Percentiles rank a stretch among this genome's conserved stretches.
These are phyloP conservation scores for Aradophagus sp. DNA, from an alignment of 1,140 invertebrate species.

Conservation along the genomic window DNA sequence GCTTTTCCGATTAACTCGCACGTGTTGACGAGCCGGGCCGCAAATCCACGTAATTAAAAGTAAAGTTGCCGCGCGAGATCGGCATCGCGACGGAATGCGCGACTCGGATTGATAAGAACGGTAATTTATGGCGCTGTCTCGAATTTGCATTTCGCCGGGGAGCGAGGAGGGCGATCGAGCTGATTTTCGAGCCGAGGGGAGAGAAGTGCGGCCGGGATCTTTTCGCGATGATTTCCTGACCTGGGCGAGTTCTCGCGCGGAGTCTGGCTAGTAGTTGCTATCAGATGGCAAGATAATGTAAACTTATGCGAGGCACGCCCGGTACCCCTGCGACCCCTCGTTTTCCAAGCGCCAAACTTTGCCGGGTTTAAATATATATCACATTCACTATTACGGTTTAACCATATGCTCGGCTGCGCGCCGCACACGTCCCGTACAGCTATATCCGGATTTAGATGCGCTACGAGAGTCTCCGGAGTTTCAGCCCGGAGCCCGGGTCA, in stretches of 20 bases:
- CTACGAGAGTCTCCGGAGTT: constrained; percentile 45
- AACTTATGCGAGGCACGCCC: constrained; percentile 75
- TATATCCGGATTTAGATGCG: constrained; percentile 60
- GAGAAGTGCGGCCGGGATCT: constrained; percentile 8
- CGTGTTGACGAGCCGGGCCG: too few relatives aligned
- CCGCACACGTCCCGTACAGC: constrained; percentile 53
- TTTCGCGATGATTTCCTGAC: constrained; percentile 56
- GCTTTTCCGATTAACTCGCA: too few relatives aligned
- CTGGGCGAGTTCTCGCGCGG: constrained; percentile 44
- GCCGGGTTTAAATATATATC: constrained; percentile 74
- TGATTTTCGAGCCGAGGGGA: neutral
- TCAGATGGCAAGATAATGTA: constrained; percentile 75
- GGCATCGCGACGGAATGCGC: neutral
- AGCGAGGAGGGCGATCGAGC: neutral
- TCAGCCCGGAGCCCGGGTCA: constrained; percentile 10
- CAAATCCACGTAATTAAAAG: too few relatives aligned
- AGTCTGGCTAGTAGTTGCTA: constrained; percentile 63
- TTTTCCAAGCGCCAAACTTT: constrained; percentile 70
- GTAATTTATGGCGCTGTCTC: neutral
- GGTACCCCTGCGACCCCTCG: constrained; percentile 60
- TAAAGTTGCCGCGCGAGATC: neutral
- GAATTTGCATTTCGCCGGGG: too few relatives aligned
- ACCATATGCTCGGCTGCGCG: constrained; percentile 67
- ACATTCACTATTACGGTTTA: constrained; percentile 70
- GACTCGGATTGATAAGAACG: neutral